Base-by-base conservation (phyloP, 2,113 vertebrate species). In the Callipepla squamata region DNA sequence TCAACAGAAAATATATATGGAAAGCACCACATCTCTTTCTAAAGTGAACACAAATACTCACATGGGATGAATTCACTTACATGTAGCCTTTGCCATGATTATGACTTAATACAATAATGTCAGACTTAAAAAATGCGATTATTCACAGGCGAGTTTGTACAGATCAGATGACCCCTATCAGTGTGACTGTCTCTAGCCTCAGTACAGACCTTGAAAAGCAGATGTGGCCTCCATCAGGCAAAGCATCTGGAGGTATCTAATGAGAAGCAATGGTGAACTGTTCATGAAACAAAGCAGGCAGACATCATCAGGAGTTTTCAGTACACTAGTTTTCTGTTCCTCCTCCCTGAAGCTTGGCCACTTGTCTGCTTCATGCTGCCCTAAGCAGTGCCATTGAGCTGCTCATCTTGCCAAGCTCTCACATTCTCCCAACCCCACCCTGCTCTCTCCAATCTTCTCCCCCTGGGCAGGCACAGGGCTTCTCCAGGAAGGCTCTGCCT, bases 311-410 rank as follows among this genome's bases (percentile, higher is more conserved):
- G 30, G 2, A 59, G n/a, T 5, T n/a, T 42, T 40, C 45, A 83
- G 74, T 55, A 58, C 4, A 40, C 9, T 3, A 2, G 8, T 51
- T 77, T 58, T 61, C 38, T 79, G 21, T 22, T 89, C 19, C 20
- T 44, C 32, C 10, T 59, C 44, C 13, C 34, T 3, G 0, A 73
- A n/a, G 5, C 17, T 3, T 28, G 9, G 26, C 14, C 0, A 0
- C 0, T 1, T 9, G 2, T 48, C 66, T 75, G 18, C 70, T 61
- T 48, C 51, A 42, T 32, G 26, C 30, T 87, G 69, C 34, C 55
- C 74, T 34, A 62, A 73, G 34, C 40, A 82, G 38, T 19, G 25
- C 34, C 23, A 14, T 10, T 9, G 67, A 28, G 67, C 47, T 21
- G 47, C 11, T 13, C 17, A 20, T 23, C 51, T 4, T 2, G 42